phyloP scores from a whole-genome alignment of 2,797 vertebrate species.

The Phalloptychus januarius region DNA sequence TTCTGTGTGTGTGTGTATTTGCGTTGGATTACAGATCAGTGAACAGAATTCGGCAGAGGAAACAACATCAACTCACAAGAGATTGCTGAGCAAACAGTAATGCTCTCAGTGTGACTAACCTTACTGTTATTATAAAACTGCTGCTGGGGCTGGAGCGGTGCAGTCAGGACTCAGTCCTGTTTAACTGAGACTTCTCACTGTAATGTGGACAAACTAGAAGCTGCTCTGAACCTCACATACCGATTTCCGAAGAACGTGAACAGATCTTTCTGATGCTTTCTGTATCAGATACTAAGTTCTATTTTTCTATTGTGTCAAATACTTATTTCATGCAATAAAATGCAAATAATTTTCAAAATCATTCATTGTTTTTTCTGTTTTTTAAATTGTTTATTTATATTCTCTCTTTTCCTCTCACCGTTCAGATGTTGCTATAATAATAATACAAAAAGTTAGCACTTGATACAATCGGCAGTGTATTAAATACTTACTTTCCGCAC shows the following conservation, averaged over 20 bases:
- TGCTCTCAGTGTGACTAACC: background rate
- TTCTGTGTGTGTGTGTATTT: background rate
- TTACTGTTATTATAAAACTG: background rate
- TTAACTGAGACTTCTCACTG: background rate
- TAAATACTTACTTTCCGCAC: background rate
- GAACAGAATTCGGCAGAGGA: background rate
- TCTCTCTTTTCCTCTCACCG: background rate
- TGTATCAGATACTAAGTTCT: too few relatives aligned
- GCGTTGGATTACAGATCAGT: conserved; percentile 6
- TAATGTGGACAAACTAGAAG: background rate
- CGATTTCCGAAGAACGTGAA: background rate
- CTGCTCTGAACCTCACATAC: background rate
- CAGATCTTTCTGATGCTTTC: background rate
- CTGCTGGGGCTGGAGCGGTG: background rate
- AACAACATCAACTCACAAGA: conserved; percentile 4
- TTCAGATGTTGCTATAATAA: background rate
- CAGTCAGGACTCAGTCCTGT: background rate
- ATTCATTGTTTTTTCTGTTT: background rate
- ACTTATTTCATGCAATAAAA: background rate
- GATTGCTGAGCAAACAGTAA: conserved; percentile 5
- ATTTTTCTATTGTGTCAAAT: too few relatives aligned
- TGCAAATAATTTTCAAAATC: background rate
- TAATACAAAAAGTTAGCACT: too few relatives aligned
- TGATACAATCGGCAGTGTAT: background rate
- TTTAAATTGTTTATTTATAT: background rate